Conservation (phyloP, 2,113 vertebrate genomes). For the Candoia aspera region DNA sequence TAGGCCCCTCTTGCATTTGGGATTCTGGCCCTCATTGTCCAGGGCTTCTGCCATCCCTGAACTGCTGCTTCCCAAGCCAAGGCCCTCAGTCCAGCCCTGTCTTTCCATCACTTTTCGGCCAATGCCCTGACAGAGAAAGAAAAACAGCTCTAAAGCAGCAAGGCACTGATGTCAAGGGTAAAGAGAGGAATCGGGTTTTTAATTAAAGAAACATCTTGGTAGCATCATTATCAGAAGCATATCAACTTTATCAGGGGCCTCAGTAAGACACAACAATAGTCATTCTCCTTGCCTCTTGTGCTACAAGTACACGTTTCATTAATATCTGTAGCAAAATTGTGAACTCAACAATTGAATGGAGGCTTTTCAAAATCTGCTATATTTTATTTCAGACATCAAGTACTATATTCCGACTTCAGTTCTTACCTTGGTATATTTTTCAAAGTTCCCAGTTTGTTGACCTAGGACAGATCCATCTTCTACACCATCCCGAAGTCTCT, state of each 20-base stretch:
- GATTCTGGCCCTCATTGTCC: constrained; percentile 90
- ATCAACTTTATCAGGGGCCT: neutral
- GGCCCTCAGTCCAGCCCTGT: constrained; percentile 93
- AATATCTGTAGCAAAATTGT: neutral
- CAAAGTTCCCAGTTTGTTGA: constrained; percentile 86
- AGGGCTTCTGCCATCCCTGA: constrained; percentile 86
- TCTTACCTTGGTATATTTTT: constrained; percentile 89
- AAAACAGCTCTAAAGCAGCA: neutral
- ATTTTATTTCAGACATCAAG: neutral
- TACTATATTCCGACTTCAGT: neutral
- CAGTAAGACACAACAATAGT: neutral
- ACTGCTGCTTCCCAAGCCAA: constrained; percentile 85
- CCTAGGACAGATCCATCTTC: constrained; percentile 69
- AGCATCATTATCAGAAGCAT: neutral
- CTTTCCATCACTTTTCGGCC: constrained; percentile 92
- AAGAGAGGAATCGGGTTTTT: neutral
- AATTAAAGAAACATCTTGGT: neutral
- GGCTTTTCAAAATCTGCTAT: neutral
- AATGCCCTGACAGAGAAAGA: constrained; percentile 78
- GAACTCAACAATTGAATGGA: neutral
- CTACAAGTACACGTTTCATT: neutral
- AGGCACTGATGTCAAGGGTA: neutral
- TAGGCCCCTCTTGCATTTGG: constrained; percentile 92
- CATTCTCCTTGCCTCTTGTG: neutral
- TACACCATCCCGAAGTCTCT: constrained; percentile 81